Conservation (phyloP, 2,113 vertebrate species). For the Cavia aperea region DNA sequence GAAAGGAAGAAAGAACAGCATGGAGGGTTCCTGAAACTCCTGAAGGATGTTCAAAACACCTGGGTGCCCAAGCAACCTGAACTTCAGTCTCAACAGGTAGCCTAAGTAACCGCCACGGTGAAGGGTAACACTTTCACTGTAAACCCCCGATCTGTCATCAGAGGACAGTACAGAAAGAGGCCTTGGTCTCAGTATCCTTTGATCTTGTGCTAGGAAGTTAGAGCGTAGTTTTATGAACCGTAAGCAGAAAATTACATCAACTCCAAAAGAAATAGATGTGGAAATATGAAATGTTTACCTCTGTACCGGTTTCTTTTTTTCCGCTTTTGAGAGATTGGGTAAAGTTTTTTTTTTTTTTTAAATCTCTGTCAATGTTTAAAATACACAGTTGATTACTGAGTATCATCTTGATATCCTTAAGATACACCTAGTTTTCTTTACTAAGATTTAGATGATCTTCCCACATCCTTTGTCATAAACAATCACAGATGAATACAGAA, state of each 20-base stretch:
- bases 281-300: not conserved
- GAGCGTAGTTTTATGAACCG: not conserved
- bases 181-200: not conserved
- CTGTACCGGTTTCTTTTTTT: not conserved
- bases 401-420: not conserved
- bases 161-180: not conserved
- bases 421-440: constrained; percentile 21
- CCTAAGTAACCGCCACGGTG: not conserved
- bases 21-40: not conserved
- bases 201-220: not conserved
- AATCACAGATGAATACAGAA: not conserved
- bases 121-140: not conserved
- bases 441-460: not conserved
- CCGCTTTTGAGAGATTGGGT: not conserved
- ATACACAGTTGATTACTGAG: not conserved
- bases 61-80: not conserved
- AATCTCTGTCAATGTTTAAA: not conserved
- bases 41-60: not conserved
- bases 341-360: not conserved
- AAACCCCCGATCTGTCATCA: not conserved
- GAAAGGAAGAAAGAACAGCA: not conserved
- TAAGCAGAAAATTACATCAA: constrained; percentile 23
- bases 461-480: not conserved
- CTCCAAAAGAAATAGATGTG: not conserved
- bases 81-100: not conserved